A percentile compares a stretch with the other conserved stretches of the same genome.
phyloP scores from a whole-genome alignment of 2,797 vertebrate genomes.

The Momotus momota region DNA sequence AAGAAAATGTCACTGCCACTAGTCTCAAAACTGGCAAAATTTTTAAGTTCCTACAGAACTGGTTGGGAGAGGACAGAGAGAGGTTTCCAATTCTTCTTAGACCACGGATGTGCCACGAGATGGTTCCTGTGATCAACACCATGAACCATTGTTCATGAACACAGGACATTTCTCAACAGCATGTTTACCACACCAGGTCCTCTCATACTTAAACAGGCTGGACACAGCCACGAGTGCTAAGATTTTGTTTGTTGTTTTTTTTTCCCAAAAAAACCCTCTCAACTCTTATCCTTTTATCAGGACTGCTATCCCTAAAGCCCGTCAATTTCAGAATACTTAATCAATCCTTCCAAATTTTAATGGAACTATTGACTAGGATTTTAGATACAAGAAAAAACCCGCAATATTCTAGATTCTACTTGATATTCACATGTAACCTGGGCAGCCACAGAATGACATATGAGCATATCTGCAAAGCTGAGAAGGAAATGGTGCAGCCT shows the following conservation, averaged over 20 bases:
- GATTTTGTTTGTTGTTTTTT: not conserved
- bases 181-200: not conserved
- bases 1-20: not conserved
- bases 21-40: not conserved
- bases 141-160: not conserved
- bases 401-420: not conserved
- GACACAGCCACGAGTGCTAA: not conserved
- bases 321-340: not conserved
- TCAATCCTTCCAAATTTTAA: not conserved
- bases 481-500: slow-evolving; percentile 9
- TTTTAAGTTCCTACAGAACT: not conserved
- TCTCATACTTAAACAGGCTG: not conserved
- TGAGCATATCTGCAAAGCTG: not conserved
- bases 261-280: accelerated
- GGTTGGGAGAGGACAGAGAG: not conserved
- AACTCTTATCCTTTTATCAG: not conserved
- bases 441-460: not conserved
- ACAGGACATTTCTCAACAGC: not conserved
- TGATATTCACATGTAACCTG: not conserved
- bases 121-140: not conserved
- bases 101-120: not conserved
- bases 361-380: not conserved
- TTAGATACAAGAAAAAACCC: not conserved
- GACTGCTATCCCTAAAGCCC: not conserved
- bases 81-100: not conserved